phyloP scores from a whole-genome alignment of 1,140 invertebrate genomes.

The Acromyrmex charruanus region DNA sequence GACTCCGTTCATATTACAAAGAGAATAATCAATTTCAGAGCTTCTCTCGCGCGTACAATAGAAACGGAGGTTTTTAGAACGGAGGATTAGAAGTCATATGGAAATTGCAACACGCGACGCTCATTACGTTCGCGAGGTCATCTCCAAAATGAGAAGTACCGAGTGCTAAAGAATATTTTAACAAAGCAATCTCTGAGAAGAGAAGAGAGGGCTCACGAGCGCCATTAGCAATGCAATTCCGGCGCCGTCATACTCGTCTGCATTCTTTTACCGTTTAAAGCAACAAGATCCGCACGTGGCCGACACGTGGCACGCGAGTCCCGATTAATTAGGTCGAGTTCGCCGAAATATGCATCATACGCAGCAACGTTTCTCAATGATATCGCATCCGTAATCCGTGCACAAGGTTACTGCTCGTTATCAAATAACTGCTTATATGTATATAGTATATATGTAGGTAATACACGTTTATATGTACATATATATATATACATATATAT shows the following conservation, averaged over 20 bases:
- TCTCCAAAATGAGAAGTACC: not conserved
- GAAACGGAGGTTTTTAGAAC: not conserved
- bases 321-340: conserved; percentile 33
- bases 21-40: not conserved
- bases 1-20: not conserved
- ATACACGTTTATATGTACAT: conserved; percentile 49
- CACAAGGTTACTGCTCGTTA: conserved; percentile 43
- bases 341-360: conserved; percentile 23
- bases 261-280: conserved; percentile 3
- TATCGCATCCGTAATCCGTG: conserved; percentile 68
- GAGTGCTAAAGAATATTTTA: conserved; percentile 43
- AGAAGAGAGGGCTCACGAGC: not conserved
- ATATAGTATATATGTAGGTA: conserved; percentile 61
- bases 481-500: conserved; percentile 12
- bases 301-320: conserved; percentile 33
- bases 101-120: conserved; percentile 26
- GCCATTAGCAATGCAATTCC: conserved; percentile 43
- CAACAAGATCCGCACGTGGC: conserved; percentile 13
- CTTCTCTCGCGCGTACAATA: not conserved
- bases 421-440: conserved; percentile 32
- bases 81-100: not conserved
- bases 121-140: conserved; percentile 1
- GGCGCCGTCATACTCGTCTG: conserved; percentile 9
- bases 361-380: conserved; percentile 60
- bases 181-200: conserved; percentile 27